Evolutionary conservation across 2,888 invertebrate species (phyloP).

Genomic region (Drosophila vallismaia): DNA sequence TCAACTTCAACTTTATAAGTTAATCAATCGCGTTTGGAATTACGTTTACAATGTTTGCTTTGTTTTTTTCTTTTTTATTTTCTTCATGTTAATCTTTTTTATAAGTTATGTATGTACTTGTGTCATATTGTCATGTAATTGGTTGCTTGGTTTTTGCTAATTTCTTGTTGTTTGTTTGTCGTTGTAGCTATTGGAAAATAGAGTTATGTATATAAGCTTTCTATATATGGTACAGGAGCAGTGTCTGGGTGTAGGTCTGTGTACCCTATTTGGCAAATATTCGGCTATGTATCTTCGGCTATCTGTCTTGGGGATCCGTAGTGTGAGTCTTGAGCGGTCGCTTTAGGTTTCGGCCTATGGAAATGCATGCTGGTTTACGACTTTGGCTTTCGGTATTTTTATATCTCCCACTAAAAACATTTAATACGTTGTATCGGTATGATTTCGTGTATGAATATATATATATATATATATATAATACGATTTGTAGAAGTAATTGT

Average conservation of each 20-base stretch:
- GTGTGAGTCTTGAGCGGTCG: conserved; percentile 28
- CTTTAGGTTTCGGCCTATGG: conserved; percentile 53
- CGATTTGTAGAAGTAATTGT: conserved; percentile 44
- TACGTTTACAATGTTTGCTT: conserved; percentile 16
- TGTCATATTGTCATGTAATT: conserved; percentile 74
- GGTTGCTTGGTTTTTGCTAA: conserved; percentile 46
- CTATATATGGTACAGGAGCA: conserved; percentile 59
- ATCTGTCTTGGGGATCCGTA: conserved; percentile 17
- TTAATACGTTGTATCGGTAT: conserved; percentile 42
- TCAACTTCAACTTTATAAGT: conserved; percentile 47
- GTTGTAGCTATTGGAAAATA: conserved; percentile 66
- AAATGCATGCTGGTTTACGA: conserved; percentile 78
- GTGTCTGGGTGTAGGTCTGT: conserved; percentile 28
- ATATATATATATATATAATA: conserved; percentile 25
- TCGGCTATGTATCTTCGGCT: conserved; percentile 44
- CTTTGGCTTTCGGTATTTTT: conserved; percentile 59
- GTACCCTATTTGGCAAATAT: conserved; percentile 46
- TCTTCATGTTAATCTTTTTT: conserved; percentile 16
- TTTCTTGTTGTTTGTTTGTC: conserved; percentile 11
- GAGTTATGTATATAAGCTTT: conserved; percentile 29
- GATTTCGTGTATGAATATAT: conserved; percentile 14
- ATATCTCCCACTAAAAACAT: conserved; percentile 34
- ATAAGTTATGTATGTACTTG: conserved; percentile 46
- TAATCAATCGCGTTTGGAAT: conserved; percentile 19
- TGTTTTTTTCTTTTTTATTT: too few species aligned